phyloP scores from a whole-genome alignment of 92 coral and sea anemone genomes.

The Pocillopora grandis region DNA sequence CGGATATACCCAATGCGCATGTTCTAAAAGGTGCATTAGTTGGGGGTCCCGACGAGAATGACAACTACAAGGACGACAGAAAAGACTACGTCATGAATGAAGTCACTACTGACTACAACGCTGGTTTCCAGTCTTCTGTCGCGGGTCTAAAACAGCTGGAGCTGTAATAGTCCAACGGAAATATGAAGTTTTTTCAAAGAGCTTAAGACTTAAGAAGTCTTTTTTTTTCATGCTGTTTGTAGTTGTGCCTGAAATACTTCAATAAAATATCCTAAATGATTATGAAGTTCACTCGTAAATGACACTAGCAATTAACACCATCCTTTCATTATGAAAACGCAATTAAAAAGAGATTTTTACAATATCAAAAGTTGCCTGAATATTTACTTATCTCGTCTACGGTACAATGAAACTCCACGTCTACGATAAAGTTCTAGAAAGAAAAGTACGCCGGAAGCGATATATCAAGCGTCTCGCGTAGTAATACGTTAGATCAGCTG shows the following conservation, averaged over 20 bases:
- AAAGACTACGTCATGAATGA: slow-evolving; percentile 65
- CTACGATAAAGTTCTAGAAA: neutral
- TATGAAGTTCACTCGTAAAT: neutral
- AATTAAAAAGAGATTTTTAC: neutral
- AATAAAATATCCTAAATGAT: neutral
- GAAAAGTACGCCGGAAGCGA: neutral
- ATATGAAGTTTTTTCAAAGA: neutral
- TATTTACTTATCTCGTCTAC: neutral
- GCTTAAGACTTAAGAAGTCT: neutral
- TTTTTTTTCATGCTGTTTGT: neutral
- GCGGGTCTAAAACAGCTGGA: slow-evolving; percentile 53
- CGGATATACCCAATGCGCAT: slow-evolving; percentile 56
- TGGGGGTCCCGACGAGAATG: slow-evolving; percentile 67
- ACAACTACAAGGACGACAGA: slow-evolving; percentile 56
- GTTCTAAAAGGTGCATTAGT: slow-evolving; percentile 64
- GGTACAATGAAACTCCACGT: neutral
- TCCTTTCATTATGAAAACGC: neutral
- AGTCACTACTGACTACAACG: slow-evolving; percentile 77
- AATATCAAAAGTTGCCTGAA: neutral
- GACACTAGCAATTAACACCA: neutral
- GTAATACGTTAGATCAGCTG: neutral
- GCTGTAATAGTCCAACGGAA: neutral
- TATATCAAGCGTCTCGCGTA: neutral
- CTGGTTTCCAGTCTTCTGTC: slow-evolving; percentile 80
- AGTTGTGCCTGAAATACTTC: neutral